Base-by-base conservation (phyloP, 2,113 vertebrate species). In the Anseranas semipalmata region DNA sequence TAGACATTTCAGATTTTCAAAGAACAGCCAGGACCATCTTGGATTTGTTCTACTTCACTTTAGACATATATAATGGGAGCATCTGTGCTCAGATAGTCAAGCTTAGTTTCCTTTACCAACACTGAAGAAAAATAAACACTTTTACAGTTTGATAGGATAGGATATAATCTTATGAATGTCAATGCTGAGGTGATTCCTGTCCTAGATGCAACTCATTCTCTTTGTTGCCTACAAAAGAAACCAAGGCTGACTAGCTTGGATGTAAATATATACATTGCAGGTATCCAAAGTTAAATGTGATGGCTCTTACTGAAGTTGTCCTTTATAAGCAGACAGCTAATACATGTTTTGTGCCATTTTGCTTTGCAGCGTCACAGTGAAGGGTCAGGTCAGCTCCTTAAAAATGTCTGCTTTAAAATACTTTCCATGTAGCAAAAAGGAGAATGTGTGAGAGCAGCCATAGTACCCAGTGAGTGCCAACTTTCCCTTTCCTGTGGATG, bases 181-280 rank as follows among this genome's bases (percentile, higher is more conserved):
- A 58, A 5, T 72, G 46, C 21, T 85, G 20, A 67, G 18, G 19
- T 67, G 25, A 73, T 43, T 73, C 33, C 12, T 77, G 11, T 7
- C n/a, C 41, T 24, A 55, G 20, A 53, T 0, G 1, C 28, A 20
- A 62, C 30, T 81, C 18, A 7, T 45, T 75, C 27, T 60, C 5
- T 76, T 62, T 14, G 6, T 10, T 4, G 15, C 21, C n/a, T n/a
- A 21, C 35, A 78, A 37, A 74, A 78, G n/a, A 60, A 75, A 63
- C 15, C 3, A n/a, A 75, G 19, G 10, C 5, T 71, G 17, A 76
- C 8, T 24, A 65, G 6, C 59, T 66, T 58, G 35, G 21, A 32
- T 17, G 2, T 53, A 79, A 63, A 68, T 0, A 0, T 30, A 43
- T 15, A 52, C 12, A 24, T 81, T 83, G 25, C 27, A 62, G 20